Evolutionary conservation across 2,113 vertebrate species (phyloP), one percentile per base, ranked within the genome.

Genomic region (Podarcis raffonei): DNA sequence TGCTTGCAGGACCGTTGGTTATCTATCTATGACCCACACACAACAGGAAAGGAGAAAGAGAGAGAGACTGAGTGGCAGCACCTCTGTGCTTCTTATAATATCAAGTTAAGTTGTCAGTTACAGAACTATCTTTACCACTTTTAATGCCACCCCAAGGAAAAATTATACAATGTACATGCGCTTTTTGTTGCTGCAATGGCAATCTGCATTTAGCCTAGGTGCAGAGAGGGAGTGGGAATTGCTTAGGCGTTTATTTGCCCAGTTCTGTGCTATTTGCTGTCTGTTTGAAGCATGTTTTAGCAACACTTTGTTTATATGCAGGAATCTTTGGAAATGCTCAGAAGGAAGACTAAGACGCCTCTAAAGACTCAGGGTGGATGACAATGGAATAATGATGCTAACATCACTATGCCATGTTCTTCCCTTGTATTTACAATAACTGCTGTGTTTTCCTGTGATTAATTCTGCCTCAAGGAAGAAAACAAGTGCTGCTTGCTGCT

Each of bases 361-460:
- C 89, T 86, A 81, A 92, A 85, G 92, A 85, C 74, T 83, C 92
- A 92, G 85, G 90, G 94, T 86, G 72, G 85, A 78, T 94, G 96
- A 96, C 94, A 94, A 94, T 89, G 80, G 93, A 94, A 94, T 91
- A 94, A 91, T 81, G 91, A 95, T 89, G 89, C 93, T 35, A 89
- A 84, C 94, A 92, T 95, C 93, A 90, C 92, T 93, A 96, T 94
- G 91, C 92, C 92, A 87, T 85, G 91, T 91, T 94, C 92, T 94
- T 93, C 90, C 91, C 95, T 96, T 93, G 89, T 95, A 95, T 91
- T 90, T 91, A 90, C 93, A 90, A 94, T 92, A 53, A 92, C 91
- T 93, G 93, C 92, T 93, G 92, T 92, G 93, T 93, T 95, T 90
- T 95, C 88, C 91, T 97, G 91, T 96, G 95, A 95, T 96, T 94